phyloP scores from a whole-genome alignment of 2,888 invertebrate species.

The Sylvicola cinctus region DNA sequence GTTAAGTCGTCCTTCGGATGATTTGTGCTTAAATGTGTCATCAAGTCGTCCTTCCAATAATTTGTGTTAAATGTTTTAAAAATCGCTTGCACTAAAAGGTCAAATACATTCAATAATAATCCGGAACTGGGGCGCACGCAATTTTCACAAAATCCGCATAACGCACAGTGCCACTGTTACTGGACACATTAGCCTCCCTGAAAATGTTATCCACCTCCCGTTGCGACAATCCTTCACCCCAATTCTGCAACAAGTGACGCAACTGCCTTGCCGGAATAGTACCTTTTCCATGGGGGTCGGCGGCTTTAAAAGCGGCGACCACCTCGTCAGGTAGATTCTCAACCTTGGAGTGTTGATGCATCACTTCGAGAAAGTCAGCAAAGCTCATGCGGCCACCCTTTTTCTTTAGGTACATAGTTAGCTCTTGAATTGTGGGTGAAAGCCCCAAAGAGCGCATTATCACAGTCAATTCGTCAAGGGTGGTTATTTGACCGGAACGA shows the following conservation, averaged over 20 bases:
- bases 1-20: too few relatives aligned
- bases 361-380: slow-evolving; percentile 85
- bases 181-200: slow-evolving; percentile 76
- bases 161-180: slow-evolving; percentile 54
- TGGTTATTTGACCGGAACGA: slow-evolving; percentile 68
- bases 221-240: slow-evolving; percentile 72
- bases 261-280: slow-evolving; percentile 64
- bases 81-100: too few relatives aligned
- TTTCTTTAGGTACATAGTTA: slow-evolving; percentile 61
- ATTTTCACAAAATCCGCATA: slow-evolving; percentile 86
- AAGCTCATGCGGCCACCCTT: slow-evolving; percentile 81
- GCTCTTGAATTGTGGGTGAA: slow-evolving; percentile 82
- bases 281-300: slow-evolving; percentile 51
- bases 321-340: slow-evolving; percentile 36
- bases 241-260: slow-evolving; percentile 65
- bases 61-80: too few relatives aligned
- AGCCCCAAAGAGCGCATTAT: slow-evolving; percentile 89
- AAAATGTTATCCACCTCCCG: slow-evolving; percentile 76
- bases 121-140: slow-evolving; percentile 79
- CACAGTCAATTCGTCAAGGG: slow-evolving; percentile 73
- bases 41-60: too few relatives aligned
- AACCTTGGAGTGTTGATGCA: slow-evolving; percentile 67
- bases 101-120: slow-evolving; percentile 61
- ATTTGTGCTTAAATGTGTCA: too few relatives aligned
- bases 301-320: slow-evolving; percentile 76